Evolutionary conservation across 2,888 invertebrate species (phyloP), one percentile per base, ranked within the genome.

Genomic region (Anthrax anthrax): DNA sequence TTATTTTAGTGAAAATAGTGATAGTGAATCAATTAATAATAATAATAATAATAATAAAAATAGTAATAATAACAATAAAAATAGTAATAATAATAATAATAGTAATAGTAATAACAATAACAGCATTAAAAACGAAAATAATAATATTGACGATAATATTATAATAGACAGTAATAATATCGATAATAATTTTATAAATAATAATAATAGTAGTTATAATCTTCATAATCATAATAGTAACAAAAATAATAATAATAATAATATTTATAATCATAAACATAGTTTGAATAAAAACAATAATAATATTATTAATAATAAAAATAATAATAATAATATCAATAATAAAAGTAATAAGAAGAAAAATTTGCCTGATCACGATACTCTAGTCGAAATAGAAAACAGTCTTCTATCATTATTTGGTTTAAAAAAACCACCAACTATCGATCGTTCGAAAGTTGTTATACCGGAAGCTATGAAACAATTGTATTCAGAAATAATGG

Each of bases 381-480:
- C 63, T 62, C 66, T 67, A 67, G 67, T 65, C 65, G 60, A 69
- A 62, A 65, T 69, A 56, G 68, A 69, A 56, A 64, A 63, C 52
- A 66, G 65, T 57, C 58, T 69, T 32, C 56, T 69, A 39, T 62
- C 67, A 52, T 56, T 69, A 54, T 66, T 69, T 58, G 65, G 66
- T 51, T 63, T 69, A 60, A 63, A 65, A 57, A 60, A 63, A 57
- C 62, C 66, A 50, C 69, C 69, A 49, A 69, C 65, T 59, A 65
- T 67, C 50, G 69, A 69, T 60, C 62, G 66, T 52, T 62, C 66
- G 40, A 69, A 69, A 60, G 63, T 69, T 51, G 54, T 69, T 32
- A 68, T 92, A 62, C 91, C 91, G 50, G 79, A 81, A 59, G 83
- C 83, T 57, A 78, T 92, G 77, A 76, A 81, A 65, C 75, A 84